Percentiles rank a stretch among this genome's conserved stretches.
Conservation (phyloP, 2,113 vertebrate species). For the Equus przewalskii region DNA sequence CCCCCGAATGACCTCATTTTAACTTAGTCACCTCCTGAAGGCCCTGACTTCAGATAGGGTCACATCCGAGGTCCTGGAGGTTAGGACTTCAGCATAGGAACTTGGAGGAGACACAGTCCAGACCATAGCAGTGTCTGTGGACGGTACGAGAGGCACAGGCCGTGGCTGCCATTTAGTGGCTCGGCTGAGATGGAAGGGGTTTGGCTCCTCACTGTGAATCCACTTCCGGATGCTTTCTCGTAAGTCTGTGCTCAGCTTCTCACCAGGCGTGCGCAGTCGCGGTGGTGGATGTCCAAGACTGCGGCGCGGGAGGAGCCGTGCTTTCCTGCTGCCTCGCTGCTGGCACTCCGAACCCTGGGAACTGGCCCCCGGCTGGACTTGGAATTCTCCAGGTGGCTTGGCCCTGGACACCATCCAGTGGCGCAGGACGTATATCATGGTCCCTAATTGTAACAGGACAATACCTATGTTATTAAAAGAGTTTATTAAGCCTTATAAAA, state of each 20-base stretch:
- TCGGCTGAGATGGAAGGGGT: background rate
- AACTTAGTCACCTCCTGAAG: background rate
- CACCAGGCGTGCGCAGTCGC: background rate
- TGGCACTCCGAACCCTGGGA: too few relatives aligned
- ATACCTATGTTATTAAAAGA: background rate
- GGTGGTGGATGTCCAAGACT: too few relatives aligned
- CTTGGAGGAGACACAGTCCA: background rate
- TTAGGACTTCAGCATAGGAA: background rate
- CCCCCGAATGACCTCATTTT: background rate
- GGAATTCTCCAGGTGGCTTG: background rate
- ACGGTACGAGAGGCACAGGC: background rate
- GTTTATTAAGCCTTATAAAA: background rate
- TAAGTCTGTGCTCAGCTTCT: background rate
- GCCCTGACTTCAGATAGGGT: background rate
- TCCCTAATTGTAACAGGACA: background rate
- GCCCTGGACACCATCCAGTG: background rate
- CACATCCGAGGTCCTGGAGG: background rate
- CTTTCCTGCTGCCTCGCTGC: background rate
- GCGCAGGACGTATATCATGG: background rate
- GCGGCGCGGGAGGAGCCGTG: fast-evolving
- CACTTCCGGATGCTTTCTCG: background rate
- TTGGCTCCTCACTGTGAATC: background rate
- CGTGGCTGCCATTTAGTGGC: background rate
- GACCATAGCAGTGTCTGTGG: background rate
- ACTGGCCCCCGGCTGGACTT: too few relatives aligned